Conservation (phyloP, 2,888 invertebrate genomes). For the Tetrapedia diversipes region DNA sequence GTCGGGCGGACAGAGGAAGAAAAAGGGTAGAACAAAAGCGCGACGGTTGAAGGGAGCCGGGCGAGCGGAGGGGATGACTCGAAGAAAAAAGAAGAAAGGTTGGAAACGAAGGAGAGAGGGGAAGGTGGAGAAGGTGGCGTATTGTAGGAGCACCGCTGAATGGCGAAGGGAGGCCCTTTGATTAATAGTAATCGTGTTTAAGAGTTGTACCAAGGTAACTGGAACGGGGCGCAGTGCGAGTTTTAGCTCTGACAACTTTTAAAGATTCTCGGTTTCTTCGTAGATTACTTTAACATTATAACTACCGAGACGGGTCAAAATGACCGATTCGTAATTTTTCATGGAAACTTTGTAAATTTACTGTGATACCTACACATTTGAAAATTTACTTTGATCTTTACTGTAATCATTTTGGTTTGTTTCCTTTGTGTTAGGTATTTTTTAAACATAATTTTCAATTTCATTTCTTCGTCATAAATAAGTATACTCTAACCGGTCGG, state of each 20-base stretch:
- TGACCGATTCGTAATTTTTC: too few species aligned
- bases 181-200: conserved; percentile 3
- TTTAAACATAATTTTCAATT: too few species aligned
- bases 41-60: conserved; percentile 1
- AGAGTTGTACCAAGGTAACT: not conserved
- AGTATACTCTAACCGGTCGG: too few species aligned
- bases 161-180: not conserved
- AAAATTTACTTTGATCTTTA: too few species aligned
- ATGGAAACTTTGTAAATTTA: too few species aligned
- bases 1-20: conserved; percentile 40
- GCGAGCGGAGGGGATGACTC: conserved; percentile 14
- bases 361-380: too few species aligned
- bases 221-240: not conserved
- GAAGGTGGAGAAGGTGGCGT: conserved; percentile 47
- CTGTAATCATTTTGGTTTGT: too few species aligned
- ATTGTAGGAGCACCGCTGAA: conserved; percentile 22
- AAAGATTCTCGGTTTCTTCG: not conserved
- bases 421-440: too few species aligned
- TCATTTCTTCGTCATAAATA: too few species aligned
- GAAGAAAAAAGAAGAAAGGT: conserved; percentile 21
- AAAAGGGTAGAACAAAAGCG: conserved; percentile 45
- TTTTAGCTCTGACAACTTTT: not conserved
- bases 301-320: too few species aligned
- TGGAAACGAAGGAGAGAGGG: conserved; percentile 15
- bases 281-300: not conserved